These are phyloP conservation scores for Phallusia fumigata DNA, from an alignment of 23 tunicate genomes.

Conservation along the genomic window DNA sequence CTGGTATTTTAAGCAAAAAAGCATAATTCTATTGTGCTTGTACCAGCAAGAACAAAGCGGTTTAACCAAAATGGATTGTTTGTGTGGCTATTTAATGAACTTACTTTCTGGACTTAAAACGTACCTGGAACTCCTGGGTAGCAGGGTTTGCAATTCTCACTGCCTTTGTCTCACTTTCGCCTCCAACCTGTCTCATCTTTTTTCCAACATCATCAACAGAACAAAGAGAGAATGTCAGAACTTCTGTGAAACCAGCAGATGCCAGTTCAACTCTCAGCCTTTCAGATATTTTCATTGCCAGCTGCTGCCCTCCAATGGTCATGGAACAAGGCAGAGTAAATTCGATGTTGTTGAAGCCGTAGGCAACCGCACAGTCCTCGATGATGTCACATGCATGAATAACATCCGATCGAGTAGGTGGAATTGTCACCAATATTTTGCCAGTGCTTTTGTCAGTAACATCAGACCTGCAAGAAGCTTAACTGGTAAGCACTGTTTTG, in stretches of 20 bases:
- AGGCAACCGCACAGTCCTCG: slow-evolving; percentile 97
- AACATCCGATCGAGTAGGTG: slow-evolving; percentile 96
- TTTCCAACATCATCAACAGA: slow-evolving; percentile 80
- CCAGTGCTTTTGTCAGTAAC: slow-evolving; percentile 36
- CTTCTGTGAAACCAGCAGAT: slow-evolving; percentile 96
- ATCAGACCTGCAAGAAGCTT: slow-evolving; percentile 24
- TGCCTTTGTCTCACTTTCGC: slow-evolving; percentile 25
- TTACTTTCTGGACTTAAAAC: too few species aligned
- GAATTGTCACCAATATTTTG: slow-evolving; percentile 69
- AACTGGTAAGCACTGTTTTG: neutral
- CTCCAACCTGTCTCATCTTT: slow-evolving; percentile 68
- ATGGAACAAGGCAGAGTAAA: slow-evolving; percentile 73
- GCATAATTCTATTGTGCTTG: too few species aligned
- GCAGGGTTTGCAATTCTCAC: slow-evolving; percentile 90
- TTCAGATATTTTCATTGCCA: slow-evolving; percentile 83
- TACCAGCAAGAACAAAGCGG: too few species aligned
- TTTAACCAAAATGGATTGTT: too few species aligned
- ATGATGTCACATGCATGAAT: slow-evolving; percentile 94
- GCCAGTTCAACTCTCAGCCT: slow-evolving; percentile 85
- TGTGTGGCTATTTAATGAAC: too few species aligned
- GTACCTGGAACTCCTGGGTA: slow-evolving; percentile 89
- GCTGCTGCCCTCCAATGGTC: slow-evolving; percentile 80
- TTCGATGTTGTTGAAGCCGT: slow-evolving; percentile 86
- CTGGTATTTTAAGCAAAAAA: too few species aligned
- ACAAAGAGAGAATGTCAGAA: slow-evolving; percentile 86